Percentiles rank a stretch among this genome's conserved stretches.
These are phyloP conservation scores for Leucophenga maculata DNA, from an alignment of 2,888 invertebrate species.

Conservation along the genomic window DNA sequence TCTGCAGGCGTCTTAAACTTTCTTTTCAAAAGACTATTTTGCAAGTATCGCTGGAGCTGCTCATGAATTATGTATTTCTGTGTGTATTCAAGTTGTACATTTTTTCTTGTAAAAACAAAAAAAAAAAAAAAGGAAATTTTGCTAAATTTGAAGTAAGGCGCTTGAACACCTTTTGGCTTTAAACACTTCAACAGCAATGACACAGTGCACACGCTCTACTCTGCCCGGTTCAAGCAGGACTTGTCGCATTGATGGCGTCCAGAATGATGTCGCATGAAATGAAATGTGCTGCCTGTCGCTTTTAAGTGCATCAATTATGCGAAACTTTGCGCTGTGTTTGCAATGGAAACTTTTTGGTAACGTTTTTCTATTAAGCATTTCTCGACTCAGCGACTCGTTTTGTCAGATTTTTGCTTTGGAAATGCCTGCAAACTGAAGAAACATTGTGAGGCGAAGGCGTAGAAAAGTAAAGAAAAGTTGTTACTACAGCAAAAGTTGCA, in stretches of 20 bases:
- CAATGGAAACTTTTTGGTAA: slow-evolving; percentile 26
- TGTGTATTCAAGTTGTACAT: not conserved
- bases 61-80: too few species aligned
- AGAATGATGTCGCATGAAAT: slow-evolving; percentile 8
- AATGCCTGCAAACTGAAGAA: not conserved
- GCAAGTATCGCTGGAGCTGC: too few species aligned
- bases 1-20: too few species aligned
- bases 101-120: not conserved
- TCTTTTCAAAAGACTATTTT: too few species aligned
- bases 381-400: not conserved
- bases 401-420: not conserved
- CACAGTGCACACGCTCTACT: slow-evolving; percentile 38
- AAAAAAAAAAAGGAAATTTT: too few species aligned
- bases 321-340: slow-evolving; percentile 48
- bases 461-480: not conserved
- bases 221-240: not conserved
- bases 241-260: too few species aligned
- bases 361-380: slow-evolving; percentile 3
- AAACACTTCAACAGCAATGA: slow-evolving; percentile 34
- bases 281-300: slow-evolving; percentile 34
- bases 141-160: slow-evolving; percentile 57
- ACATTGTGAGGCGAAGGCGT: not conserved
- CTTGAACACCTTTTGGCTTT: slow-evolving; percentile 52
- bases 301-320: slow-evolving; percentile 59
- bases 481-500: slow-evolving; percentile 37